Conservation (phyloP, 1,140 invertebrate species). For the Diachasmimorpha longicaudata region DNA sequence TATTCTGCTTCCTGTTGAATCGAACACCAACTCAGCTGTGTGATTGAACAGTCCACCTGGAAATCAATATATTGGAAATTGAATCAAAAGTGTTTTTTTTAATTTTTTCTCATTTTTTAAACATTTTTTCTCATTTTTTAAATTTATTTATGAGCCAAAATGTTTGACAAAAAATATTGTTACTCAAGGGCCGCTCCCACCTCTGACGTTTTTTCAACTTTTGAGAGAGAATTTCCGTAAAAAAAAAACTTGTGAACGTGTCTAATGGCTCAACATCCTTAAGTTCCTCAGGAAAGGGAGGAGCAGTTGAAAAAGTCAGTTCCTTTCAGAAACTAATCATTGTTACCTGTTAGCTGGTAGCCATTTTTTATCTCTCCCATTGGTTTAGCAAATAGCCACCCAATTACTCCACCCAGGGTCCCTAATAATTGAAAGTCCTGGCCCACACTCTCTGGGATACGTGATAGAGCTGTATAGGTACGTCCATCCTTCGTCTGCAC, state of each 20-base stretch:
- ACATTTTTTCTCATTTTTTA: too few species aligned
- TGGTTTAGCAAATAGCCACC: constrained; percentile 91
- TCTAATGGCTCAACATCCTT: too few species aligned
- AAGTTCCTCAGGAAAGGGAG: background rate
- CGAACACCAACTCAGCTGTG: constrained; percentile 76
- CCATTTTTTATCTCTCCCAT: constrained; percentile 79
- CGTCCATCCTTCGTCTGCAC: constrained; percentile 87
- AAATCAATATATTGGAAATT: constrained; percentile 22
- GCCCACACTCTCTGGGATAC: constrained; percentile 75
- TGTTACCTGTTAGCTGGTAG: constrained; percentile 74
- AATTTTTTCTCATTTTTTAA: too few species aligned
- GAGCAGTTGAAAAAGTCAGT: background rate
- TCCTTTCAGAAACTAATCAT: background rate
- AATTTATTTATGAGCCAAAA: too few species aligned
- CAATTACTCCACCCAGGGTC: constrained; percentile 80
- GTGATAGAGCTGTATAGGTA: constrained; percentile 89
- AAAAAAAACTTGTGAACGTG: too few species aligned
- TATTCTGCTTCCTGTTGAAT: constrained; percentile 73
- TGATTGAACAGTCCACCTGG: constrained; percentile 85
- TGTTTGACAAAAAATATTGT: too few species aligned
- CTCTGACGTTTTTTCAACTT: too few species aligned
- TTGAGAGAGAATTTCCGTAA: too few species aligned
- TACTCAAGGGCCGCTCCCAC: too few species aligned
- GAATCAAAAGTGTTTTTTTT: too few species aligned
- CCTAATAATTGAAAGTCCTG: constrained; percentile 80